A percentile compares a stretch with the other conserved stretches of the same genome.
Evolutionary conservation across 2,113 vertebrate species (phyloP).

Genomic region (Lampris incognitus): DNA sequence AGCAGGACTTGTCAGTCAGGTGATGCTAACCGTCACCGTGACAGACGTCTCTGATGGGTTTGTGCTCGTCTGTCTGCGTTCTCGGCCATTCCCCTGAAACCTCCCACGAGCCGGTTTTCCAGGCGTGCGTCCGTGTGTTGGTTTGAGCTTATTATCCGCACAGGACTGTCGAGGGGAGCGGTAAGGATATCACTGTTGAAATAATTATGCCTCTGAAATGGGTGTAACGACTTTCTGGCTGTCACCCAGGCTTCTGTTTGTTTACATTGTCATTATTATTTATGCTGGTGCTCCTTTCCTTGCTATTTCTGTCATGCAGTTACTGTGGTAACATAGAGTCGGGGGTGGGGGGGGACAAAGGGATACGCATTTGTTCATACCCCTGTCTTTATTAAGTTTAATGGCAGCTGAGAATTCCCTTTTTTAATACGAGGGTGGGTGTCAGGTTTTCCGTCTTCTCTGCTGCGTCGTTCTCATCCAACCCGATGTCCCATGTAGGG

Average conservation of each 20-base stretch:
- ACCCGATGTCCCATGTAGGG: background rate
- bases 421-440: background rate
- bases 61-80: conserved; percentile 66
- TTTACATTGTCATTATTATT: conserved; percentile 64
- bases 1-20: no score
- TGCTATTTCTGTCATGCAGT: conserved; percentile 62
- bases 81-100: conserved; percentile 51
- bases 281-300: conserved; percentile 44
- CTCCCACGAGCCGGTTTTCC: conserved; percentile 51
- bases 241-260: conserved; percentile 65
- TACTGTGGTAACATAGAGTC: conserved; percentile 66
- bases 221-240: conserved; percentile 46
- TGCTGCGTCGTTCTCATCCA: background rate
- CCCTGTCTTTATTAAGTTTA: conserved; percentile 8
- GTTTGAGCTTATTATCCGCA: conserved; percentile 56
- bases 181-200: conserved; percentile 53
- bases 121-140: conserved; percentile 9
- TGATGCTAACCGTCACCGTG: conserved; percentile 16
- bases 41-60: conserved; percentile 71
- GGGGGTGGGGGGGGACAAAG: background rate
- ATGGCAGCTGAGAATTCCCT: conserved; percentile 3
- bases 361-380: conserved; percentile 3
- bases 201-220: conserved; percentile 63
- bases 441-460: background rate
- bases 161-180: conserved; percentile 44